Evolutionary conservation across 2,113 vertebrate genomes (phyloP), one percentile per base, ranked within the genome.

Genomic region (Okapia johnstoni): DNA sequence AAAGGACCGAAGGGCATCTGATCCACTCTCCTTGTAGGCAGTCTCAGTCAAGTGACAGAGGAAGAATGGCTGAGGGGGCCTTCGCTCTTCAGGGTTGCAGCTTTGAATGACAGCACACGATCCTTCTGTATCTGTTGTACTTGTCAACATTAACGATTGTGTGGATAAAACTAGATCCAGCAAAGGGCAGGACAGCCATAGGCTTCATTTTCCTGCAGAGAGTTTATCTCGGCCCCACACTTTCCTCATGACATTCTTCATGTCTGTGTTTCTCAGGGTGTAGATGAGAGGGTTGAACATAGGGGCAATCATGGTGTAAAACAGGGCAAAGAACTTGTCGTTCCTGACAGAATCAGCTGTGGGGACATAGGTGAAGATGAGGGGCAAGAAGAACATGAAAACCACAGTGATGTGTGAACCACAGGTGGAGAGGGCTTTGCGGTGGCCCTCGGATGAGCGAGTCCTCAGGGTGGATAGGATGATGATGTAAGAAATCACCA

Each of bases 401-500:
- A 93, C 80, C 1, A 93, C 86, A 33, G 66, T 80, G 80, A 85
- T n/a, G 17, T 90, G 95, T 12, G 40, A 93, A 16, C 85, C 11
- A 0, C 85, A 89, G 48, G 70, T 80, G 36, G 94, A 63, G 80
- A 95, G 84, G 25, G 90, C 93, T 92, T 96, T 97, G 66, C n/a
- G 54, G 13, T 66, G 26, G 5, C 93, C 54, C 43, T 94, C 33
- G 0, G 93, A 86, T 2, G 91, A 92, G 10, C 3, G 5, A 11
- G 76, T 83, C 61, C 80, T 57, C 48, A 81, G 33, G 30, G 16
- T 88, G 30, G 84, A 84, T 46, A 92, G 61, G 77, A 94, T 88
- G 61, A 88, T 88, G 54, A 94, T 77, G 81, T 92, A 94, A 36
- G 96, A 96, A 92, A 94, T 88, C 1, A 96, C 25, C 76, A 94